phyloP scores from a whole-genome alignment of 2,888 invertebrate genomes.

The Anthrax anthrax region DNA sequence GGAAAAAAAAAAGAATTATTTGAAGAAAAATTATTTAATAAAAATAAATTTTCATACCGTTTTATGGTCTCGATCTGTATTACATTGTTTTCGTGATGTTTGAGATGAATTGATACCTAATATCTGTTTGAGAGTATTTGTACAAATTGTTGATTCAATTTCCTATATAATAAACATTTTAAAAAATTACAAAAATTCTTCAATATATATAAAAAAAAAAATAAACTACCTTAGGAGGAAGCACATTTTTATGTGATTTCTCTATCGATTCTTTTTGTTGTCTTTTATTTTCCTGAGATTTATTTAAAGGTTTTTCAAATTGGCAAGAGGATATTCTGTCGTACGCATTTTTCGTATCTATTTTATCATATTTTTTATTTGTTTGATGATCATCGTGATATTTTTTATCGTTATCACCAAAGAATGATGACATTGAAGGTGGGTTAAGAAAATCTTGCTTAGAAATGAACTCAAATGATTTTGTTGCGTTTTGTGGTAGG shows the following conservation, averaged over 20 bases:
- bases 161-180: too few relatives aligned
- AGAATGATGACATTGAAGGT: too few relatives aligned
- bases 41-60: background rate
- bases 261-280: background rate
- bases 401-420: too few relatives aligned
- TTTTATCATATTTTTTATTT: too few relatives aligned
- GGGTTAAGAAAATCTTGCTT: background rate
- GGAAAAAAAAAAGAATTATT: too few relatives aligned
- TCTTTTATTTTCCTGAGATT: too few relatives aligned
- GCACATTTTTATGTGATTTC: background rate
- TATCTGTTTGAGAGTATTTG: background rate
- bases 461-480: background rate
- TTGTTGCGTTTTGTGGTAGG: background rate
- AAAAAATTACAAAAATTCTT: too few relatives aligned
- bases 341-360: too few relatives aligned
- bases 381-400: too few relatives aligned
- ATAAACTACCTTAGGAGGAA: background rate
- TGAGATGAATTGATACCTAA: background rate
- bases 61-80: background rate
- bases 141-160: background rate
- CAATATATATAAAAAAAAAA: background rate
- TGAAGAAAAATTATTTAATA: too few relatives aligned
- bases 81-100: background rate
- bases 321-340: too few relatives aligned
- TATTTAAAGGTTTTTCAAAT: too few relatives aligned